phyloP scores from a whole-genome alignment of 2,888 invertebrate genomes.

The Ormyrus labotus region DNA sequence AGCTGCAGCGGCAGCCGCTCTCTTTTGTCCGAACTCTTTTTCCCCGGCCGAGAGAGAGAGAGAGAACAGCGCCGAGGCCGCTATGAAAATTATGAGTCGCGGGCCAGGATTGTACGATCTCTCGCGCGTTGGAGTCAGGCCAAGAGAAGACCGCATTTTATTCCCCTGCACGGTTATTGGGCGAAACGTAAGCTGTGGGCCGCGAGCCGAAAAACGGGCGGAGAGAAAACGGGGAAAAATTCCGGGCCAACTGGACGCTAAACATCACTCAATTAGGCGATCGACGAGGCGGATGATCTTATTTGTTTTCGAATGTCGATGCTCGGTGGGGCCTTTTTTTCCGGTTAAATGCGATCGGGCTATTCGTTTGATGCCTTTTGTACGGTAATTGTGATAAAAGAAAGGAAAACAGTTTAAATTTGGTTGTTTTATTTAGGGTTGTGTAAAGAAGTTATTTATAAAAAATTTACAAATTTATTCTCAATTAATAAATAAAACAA shows the following conservation, averaged over 20 bases:
- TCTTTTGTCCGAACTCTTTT: slow-evolving; percentile 14
- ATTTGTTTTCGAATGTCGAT: neutral
- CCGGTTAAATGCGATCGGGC: too few relatives aligned
- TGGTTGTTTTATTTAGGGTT: too few relatives aligned
- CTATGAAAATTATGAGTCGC: slow-evolving; percentile 54
- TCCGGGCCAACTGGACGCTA: neutral
- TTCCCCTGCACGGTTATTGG: slow-evolving; percentile 40
- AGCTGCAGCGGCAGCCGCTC: slow-evolving; percentile 22
- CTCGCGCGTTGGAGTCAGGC: slow-evolving; percentile 38
- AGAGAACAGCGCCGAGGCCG: neutral
- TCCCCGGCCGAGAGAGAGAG: neutral
- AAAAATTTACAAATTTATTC: too few relatives aligned
- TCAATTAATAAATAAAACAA: too few relatives aligned
- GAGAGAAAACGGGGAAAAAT: too few relatives aligned
- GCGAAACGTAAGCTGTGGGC: slow-evolving; percentile 23
- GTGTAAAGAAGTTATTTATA: too few relatives aligned
- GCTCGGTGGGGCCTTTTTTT: neutral
- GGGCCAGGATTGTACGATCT: slow-evolving; percentile 32
- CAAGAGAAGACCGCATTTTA: slow-evolving; percentile 52
- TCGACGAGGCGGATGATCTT: neutral
- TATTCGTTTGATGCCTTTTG: too few relatives aligned
- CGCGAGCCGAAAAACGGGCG: neutral
- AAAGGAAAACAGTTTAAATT: too few relatives aligned
- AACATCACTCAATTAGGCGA: slow-evolving; percentile 30
- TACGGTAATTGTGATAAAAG: too few relatives aligned